These are phyloP conservation scores for Norana najaformis DNA, from an alignment of 2,888 invertebrate species.

Conservation along the genomic window DNA sequence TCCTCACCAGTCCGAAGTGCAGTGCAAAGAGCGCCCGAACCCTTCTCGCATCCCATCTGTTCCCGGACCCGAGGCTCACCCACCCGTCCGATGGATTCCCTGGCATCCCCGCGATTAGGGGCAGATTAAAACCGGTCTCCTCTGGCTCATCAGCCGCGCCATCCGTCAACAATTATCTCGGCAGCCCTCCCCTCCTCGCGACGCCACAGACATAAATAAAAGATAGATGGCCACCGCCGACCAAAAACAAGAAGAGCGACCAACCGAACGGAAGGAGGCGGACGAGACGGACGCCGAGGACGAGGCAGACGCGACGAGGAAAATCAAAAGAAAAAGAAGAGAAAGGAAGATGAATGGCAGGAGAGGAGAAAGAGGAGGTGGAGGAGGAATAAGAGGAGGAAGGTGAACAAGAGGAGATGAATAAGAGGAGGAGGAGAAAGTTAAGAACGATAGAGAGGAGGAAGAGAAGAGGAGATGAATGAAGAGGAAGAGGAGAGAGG, in stretches of 20 bases:
- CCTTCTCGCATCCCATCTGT: neutral
- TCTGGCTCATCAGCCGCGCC: conserved; percentile 3
- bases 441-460: no score
- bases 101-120: conserved; percentile 3
- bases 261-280: neutral
- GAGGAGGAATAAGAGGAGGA: no score
- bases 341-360: no score
- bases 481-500: no score
- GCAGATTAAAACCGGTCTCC: neutral
- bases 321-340: no score
- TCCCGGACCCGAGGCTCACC: neutral
- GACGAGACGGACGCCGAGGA: neutral
- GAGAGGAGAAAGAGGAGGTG: no score
- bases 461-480: no score
- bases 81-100: neutral
- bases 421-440: no score
- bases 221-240: neutral
- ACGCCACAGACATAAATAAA: conserved; percentile 8
- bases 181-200: neutral
- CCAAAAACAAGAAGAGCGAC: conserved; percentile 8
- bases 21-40: no score
- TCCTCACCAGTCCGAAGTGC: no score
- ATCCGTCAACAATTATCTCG: conserved; percentile 17
- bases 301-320: neutral
- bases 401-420: no score